Conservation (phyloP, 2,113 vertebrate species). For the Tragelaphus scriptus region DNA sequence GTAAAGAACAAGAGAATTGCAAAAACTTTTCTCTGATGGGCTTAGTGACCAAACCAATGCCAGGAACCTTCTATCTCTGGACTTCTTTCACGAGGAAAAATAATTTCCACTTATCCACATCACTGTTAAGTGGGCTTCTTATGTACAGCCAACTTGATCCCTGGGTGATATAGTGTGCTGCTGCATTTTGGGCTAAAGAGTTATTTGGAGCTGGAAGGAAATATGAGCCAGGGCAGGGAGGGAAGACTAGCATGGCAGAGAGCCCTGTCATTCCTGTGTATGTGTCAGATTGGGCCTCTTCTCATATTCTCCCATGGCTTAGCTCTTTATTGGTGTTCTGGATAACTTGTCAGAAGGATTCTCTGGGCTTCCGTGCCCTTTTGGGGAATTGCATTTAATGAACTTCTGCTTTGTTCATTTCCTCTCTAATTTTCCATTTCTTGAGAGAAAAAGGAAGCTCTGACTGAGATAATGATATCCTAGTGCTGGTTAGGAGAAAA, state of each 20-base stretch:
- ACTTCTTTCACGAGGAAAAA: neutral
- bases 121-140: neutral
- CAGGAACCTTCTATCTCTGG: neutral
- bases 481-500: neutral
- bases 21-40: neutral
- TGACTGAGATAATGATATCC: neutral
- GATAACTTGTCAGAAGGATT: neutral
- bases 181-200: neutral
- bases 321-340: neutral
- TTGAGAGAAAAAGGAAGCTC: constrained; percentile 20
- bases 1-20: neutral
- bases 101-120: neutral
- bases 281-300: neutral
- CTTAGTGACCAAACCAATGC: neutral
- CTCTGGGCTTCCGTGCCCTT: constrained; percentile 1
- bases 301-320: neutral
- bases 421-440: constrained; percentile 46
- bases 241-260: neutral
- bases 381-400: neutral
- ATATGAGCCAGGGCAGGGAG: neutral
- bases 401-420: constrained; percentile 36
- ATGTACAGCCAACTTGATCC: neutral
- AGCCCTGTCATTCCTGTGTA: neutral
- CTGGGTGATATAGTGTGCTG: neutral
- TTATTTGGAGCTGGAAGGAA: neutral